Percentiles rank a stretch among this genome's conserved stretches.
Evolutionary conservation across 2,888 invertebrate genomes (phyloP).

Genomic region (Pediacus dermestoides): DNA sequence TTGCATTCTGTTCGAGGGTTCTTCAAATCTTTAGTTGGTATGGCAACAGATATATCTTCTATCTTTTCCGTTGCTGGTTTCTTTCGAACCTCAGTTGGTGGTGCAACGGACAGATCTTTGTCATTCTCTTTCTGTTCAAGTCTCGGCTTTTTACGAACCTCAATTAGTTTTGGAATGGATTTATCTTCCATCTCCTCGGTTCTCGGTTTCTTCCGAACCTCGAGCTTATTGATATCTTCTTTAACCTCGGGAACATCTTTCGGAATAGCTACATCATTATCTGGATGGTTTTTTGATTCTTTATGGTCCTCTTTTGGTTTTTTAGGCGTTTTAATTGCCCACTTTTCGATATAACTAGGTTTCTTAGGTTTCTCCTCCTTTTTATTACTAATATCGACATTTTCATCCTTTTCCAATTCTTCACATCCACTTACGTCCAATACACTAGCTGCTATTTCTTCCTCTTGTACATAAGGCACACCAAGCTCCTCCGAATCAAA

Average conservation of each 20-base stretch:
- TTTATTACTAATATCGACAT: slow-evolving; percentile 28
- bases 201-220: slow-evolving; percentile 7
- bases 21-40: no score
- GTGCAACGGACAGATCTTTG: slow-evolving; percentile 21
- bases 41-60: no score
- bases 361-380: slow-evolving; percentile 33
- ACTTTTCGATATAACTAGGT: slow-evolving; percentile 42
- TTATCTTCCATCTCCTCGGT: slow-evolving; percentile 10
- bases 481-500: slow-evolving; percentile 75
- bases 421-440: slow-evolving; percentile 36
- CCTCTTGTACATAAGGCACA: slow-evolving; percentile 51
- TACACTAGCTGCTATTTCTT: slow-evolving; percentile 33
- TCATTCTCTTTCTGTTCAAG: slow-evolving; percentile 10
- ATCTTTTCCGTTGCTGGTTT: no score
- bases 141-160: slow-evolving; percentile 9
- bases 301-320: slow-evolving; percentile 21
- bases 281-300: slow-evolving; percentile 6
- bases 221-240: slow-evolving; percentile 13
- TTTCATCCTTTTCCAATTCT: slow-evolving; percentile 30
- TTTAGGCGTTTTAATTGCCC: slow-evolving; percentile 38
- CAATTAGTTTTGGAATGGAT: slow-evolving; percentile 14
- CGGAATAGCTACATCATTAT: slow-evolving; percentile 8
- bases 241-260: slow-evolving; percentile 12
- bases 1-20: slow-evolving; percentile 3
- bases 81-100: slow-evolving; percentile 46